Percentiles rank a stretch among this genome's conserved stretches.
Conservation (phyloP, 2,797 vertebrate species). For the Sebastes umbrosus region DNA sequence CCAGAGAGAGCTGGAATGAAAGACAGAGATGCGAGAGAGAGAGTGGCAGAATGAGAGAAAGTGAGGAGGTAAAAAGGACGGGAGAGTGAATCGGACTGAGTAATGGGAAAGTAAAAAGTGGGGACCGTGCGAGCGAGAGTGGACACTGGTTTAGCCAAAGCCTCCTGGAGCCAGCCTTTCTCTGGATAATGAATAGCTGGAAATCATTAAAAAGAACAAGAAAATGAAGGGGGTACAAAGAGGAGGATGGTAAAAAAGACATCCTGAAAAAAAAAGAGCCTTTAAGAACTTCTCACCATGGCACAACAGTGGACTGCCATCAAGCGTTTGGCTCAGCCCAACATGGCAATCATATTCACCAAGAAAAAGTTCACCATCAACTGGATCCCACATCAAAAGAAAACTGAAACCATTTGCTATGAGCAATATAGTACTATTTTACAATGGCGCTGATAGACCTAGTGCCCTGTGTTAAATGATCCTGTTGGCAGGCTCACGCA, state of each 20-base stretch:
- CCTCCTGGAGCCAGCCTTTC: slow-evolving; percentile 60
- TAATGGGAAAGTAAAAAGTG: slow-evolving; percentile 60
- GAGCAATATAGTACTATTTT: slow-evolving; percentile 27
- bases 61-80: slow-evolving; percentile 44
- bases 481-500: slow-evolving; percentile 51
- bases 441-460: slow-evolving; percentile 48
- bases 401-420: slow-evolving; percentile 29
- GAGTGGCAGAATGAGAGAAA: slow-evolving; percentile 51
- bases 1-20: slow-evolving; percentile 62
- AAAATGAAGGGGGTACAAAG: slow-evolving; percentile 47
- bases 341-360: slow-evolving; percentile 23
- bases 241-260: slow-evolving; percentile 41
- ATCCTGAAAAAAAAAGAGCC: slow-evolving; percentile 12
- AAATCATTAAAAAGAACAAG: slow-evolving; percentile 68
- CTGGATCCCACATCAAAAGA: not conserved
- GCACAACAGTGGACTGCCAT: slow-evolving; percentile 12
- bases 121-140: slow-evolving; percentile 49
- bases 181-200: slow-evolving; percentile 68
- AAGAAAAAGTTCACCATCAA: slow-evolving; percentile 12
- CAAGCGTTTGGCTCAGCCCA: slow-evolving; percentile 24
- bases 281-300: slow-evolving; percentile 29
- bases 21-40: slow-evolving; percentile 57
- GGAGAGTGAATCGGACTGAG: slow-evolving; percentile 54
- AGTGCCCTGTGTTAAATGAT: slow-evolving; percentile 51
- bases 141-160: slow-evolving; percentile 58